Conservation (phyloP, 2,888 invertebrate genomes). For the Aphodius granarius region DNA sequence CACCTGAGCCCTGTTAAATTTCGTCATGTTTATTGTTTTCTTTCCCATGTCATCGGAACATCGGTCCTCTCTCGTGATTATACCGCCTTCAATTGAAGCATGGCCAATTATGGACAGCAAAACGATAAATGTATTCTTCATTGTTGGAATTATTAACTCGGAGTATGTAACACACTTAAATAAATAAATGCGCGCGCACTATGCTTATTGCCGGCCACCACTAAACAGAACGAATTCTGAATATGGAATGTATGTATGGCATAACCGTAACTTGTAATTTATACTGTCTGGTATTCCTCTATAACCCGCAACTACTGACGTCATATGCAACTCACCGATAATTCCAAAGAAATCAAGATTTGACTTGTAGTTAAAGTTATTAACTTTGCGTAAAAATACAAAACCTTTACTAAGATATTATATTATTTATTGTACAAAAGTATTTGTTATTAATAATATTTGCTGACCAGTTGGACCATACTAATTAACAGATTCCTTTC, state of each 20-base stretch:
- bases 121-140: neutral
- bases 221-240: neutral
- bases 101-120: too few relatives aligned
- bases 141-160: neutral
- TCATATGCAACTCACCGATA: neutral
- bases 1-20: neutral
- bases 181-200: neutral
- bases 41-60: too few relatives aligned
- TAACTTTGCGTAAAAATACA: too few relatives aligned
- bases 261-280: neutral
- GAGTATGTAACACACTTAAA: neutral
- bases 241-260: neutral
- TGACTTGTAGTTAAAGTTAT: too few relatives aligned
- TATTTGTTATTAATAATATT: too few relatives aligned
- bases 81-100: too few relatives aligned
- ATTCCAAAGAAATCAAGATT: neutral
- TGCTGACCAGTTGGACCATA: too few relatives aligned
- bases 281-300: neutral
- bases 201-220: neutral
- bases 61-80: too few relatives aligned
- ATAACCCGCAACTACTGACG: neutral
- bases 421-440: too few relatives aligned
- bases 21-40: neutral
- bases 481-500: too few relatives aligned
- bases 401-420: too few relatives aligned